Conservation (phyloP, 2,888 invertebrate genomes). For the Sepioteuthis lessoniana region DNA sequence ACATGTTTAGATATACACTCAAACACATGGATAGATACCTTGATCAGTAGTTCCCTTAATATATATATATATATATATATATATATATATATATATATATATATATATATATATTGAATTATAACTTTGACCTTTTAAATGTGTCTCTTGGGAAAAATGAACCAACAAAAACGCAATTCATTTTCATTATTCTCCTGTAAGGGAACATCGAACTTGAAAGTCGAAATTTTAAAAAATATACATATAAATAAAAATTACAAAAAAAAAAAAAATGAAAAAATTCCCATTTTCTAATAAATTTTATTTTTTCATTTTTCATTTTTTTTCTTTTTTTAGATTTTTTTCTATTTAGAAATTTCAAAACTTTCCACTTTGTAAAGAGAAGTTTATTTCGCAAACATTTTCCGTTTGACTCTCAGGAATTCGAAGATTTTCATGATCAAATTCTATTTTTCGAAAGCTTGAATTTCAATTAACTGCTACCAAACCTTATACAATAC, state of each 20-base stretch:
- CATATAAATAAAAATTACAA: neutral
- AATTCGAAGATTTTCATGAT: neutral
- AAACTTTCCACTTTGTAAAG: neutral
- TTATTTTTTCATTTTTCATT: too few species aligned
- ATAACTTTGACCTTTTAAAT: neutral
- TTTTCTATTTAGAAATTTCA: neutral
- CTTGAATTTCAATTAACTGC: too few species aligned
- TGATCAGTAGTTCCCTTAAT: too few species aligned
- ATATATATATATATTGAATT: neutral
- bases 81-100: neutral
- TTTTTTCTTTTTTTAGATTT: neutral
- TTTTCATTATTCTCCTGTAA: neutral
- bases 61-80: too few species aligned
- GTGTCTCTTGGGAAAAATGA: neutral
- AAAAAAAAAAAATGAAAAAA: too few species aligned
- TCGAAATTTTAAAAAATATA: neutral
- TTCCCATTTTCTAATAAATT: too few species aligned
- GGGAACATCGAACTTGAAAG: neutral
- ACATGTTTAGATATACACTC: too few species aligned
- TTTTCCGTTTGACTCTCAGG: neutral
- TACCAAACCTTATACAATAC: too few species aligned
- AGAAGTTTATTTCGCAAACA: neutral
- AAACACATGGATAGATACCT: too few species aligned
- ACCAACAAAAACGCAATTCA: neutral
- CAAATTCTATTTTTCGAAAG: too few species aligned